Base-by-base conservation (phyloP, 2,888 invertebrate genomes). In the Chelonus formosanus region DNA sequence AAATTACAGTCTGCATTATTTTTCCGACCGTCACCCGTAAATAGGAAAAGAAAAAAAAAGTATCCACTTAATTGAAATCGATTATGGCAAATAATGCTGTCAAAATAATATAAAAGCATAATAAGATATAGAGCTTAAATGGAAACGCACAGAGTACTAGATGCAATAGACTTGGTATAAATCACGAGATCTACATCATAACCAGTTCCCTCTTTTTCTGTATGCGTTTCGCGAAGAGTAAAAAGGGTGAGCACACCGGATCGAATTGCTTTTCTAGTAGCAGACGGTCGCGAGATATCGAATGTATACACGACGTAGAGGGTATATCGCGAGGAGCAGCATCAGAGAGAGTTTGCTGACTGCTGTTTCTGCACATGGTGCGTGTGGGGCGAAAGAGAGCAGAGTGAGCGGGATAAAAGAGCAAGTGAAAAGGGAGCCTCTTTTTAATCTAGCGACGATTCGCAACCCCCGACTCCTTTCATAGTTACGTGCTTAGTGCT, bases 361-460 rank as follows among this genome's bases (percentile, higher is more conserved):
- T 59, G 35, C 44, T 10, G 54, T 20, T 32, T 44, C 32, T 40
- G 40, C 55, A 54, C 58, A 53, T 43, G 57, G 43, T 55, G 67
- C 63, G 44, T 57, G 62, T 45, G 55, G 50, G 59, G 65, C 52
- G 56, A 48, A 48, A 60, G 63, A 43, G 54, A 45, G 56, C 8
- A 40, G 50, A 68, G 75, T 72, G 74, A 72, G 68, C 68, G 77
- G 77, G 76, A 82, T 79, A 82, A 82, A 81, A 82, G 81, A 81
- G 81, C 81, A 82, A 81, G 78, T 81, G 78, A 80, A 80, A 81
- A 80, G 80, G 80, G 81, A 74, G 73, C 70, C 79, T 81, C 80
- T 82, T 82, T 82, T 83, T 83, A 83, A 83, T 83, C 82, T 82
- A 81, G 80, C 82, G 80, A 82, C 81, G 81, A 82, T 83, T 83